Evolutionary conservation across 2,888 invertebrate species (phyloP).

Genomic region (Tanytarsus gracilentus): DNA sequence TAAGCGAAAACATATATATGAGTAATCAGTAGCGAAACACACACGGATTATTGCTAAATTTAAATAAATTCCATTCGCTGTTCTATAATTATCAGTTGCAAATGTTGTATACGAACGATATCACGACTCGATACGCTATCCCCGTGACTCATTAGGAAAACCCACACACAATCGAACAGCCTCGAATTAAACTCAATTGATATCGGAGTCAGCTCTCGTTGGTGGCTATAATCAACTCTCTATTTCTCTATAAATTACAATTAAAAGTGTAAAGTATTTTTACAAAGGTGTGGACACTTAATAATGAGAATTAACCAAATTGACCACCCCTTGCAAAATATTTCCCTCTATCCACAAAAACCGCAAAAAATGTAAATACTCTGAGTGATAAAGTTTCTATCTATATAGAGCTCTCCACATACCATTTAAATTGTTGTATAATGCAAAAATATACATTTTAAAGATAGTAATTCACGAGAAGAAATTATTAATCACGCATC

Average conservation of each 20-base stretch:
- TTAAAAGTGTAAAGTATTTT: no score
- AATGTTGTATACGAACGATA: background rate
- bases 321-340: no score
- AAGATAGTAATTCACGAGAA: background rate
- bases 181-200: background rate
- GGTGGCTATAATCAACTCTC: background rate
- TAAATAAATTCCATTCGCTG: background rate
- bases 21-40: background rate
- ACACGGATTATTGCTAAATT: background rate
- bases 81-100: background rate
- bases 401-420: background rate
- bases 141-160: slow-evolving; percentile 20
- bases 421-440: background rate
- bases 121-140: background rate
- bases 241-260: slow-evolving; percentile 8
- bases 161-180: slow-evolving; percentile 5
- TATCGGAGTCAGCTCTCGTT: no score
- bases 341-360: no score
- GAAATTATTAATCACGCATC: slow-evolving; percentile 14
- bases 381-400: background rate
- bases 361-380: background rate
- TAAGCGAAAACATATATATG: background rate
- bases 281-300: no score
- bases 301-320: no score
- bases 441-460: background rate